These are phyloP conservation scores for Pelusios castaneus DNA, from an alignment of 2,113 vertebrate genomes.

Conservation along the genomic window DNA sequence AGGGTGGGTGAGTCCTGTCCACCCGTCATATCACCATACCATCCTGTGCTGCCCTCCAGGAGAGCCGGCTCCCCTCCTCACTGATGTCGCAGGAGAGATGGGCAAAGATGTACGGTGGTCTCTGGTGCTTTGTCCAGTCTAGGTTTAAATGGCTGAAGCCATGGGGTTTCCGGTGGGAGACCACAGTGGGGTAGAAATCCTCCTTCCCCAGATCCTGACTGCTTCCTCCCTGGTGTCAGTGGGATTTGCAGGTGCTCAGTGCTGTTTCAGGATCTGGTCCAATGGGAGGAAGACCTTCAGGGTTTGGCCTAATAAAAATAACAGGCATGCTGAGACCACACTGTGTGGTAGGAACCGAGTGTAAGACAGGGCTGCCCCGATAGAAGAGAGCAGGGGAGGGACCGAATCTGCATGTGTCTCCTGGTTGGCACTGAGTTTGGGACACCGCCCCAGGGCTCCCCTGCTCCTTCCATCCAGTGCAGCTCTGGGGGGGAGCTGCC, in stretches of 20 bases:
- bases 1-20: not conserved
- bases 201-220: not conserved
- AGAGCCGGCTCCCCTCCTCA: not conserved
- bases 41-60: no score
- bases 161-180: not conserved
- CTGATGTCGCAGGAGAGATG: not conserved
- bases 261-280: not conserved
- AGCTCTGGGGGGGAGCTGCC: no score
- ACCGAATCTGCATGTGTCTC: not conserved
- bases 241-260: no score
- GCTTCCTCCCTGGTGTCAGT: no score
- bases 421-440: not conserved
- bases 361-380: not conserved
- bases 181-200: not conserved
- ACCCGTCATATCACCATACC: no score
- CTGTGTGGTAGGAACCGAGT: not conserved
- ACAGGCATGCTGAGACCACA: not conserved
- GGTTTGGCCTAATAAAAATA: not conserved
- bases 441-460: not conserved
- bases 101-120: not conserved
- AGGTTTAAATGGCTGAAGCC: not conserved
- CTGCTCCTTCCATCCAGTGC: not conserved
- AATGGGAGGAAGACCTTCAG: not conserved
- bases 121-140: not conserved
- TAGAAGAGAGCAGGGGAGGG: not conserved